Evolutionary conservation across 2,113 vertebrate genomes (phyloP), one percentile per base, ranked within the genome.

Genomic region (Orcinus orca): DNA sequence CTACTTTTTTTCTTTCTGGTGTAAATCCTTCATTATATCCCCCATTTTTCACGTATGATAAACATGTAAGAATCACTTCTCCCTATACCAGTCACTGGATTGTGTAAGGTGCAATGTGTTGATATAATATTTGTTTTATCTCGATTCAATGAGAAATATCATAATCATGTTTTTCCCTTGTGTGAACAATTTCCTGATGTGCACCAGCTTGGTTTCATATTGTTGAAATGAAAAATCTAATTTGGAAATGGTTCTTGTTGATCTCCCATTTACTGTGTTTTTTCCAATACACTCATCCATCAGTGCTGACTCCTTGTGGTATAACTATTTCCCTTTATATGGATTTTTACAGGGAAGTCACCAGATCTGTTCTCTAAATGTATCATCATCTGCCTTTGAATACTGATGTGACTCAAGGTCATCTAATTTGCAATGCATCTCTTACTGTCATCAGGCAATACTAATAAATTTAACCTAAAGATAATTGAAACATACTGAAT

Each of bases 181-280:
- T 91, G 60, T 95, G 62, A 23, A 92, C 47, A 23, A 10, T 97
- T 97, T 97, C n/a, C 76, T 96, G 36, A 93, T 80, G 74, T 25
- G 29, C 50, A 87, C 70, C 65, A 97, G 12, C 77, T 95, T 88
- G 36, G 29, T 97, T 29, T 97, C 67, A 79, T 95, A 96, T 86
- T 50, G 21, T 23, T 97, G 58, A 98, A 95, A 53, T 97, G 96
- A 95, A 95, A 98, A 97, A 97, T 95, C 62, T 92, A 93, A 97
- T 98, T 97, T 97, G 95, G 60, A 97, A 97, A 92, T 93, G 55
- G 81, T 90, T 76, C 47, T 84, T 97, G 15, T 91, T 92, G 79
- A 76, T 92, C 92, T 98, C 38, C 41, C 33, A 84, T 95, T 98
- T 96, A 36, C 44, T 97, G 7, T 96, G 62, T 73, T 95, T 98